phyloP scores from a whole-genome alignment of 2,113 vertebrate species.

The Elanoides forficatus region DNA sequence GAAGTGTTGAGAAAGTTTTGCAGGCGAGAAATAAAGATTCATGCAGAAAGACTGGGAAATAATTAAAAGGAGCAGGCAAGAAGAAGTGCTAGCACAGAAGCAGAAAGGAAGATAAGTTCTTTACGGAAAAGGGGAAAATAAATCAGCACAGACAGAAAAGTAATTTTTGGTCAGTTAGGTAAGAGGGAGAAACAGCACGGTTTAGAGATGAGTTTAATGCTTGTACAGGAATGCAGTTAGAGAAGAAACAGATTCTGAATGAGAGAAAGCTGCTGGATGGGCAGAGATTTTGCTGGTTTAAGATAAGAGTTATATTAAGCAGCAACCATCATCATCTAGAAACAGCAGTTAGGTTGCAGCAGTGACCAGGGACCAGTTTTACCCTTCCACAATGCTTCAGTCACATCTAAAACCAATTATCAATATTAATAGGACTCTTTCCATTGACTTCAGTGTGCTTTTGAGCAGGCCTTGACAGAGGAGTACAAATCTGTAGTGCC shows the following conservation, averaged over 20 bases:
- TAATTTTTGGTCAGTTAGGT: constrained; percentile 24
- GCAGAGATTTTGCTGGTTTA: neutral
- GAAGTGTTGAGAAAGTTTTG: neutral
- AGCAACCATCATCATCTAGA: neutral
- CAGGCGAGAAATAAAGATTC: neutral
- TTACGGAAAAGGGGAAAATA: constrained; percentile 39
- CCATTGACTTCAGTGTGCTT: neutral
- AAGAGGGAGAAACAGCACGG: neutral
- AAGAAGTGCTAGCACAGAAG: neutral
- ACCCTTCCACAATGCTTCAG: neutral
- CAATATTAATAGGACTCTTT: neutral
- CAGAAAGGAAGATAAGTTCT: constrained; percentile 44
- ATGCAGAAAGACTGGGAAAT: neutral
- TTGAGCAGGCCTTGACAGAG: neutral
- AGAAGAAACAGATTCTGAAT: neutral
- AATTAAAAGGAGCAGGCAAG: constrained; percentile 2
- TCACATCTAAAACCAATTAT: neutral
- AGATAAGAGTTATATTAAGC: constrained; percentile 35
- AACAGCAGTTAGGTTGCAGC: neutral
- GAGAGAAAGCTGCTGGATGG: neutral
- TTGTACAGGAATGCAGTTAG: neutral
- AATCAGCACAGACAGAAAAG: constrained; percentile 49
- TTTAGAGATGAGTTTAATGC: neutral
- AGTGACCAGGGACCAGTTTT: neutral
- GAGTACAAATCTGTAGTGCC: neutral